Base-by-base conservation (phyloP, 2,888 invertebrate genomes). In the Epirrhoe alternata region DNA sequence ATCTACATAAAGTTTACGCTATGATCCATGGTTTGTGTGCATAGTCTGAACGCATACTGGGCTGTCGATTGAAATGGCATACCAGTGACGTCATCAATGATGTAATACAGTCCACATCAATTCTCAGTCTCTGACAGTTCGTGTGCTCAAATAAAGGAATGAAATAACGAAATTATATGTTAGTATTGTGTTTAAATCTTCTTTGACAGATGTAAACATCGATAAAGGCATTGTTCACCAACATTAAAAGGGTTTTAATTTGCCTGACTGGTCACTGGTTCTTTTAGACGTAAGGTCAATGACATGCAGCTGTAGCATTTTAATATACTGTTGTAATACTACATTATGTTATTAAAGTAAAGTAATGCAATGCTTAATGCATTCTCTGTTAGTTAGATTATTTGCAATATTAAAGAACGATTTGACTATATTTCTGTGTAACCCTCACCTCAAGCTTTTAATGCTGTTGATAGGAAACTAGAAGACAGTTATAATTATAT, bases 51-150 rank as follows among this genome's bases (percentile, higher is more conserved):
- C 74, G 51, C 30, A 38, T 78, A 80, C 79, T 82, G 80, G 79
- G 80, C 82, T 84, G 83, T 82, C 81, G 80, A 85, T 83, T 78
- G 80, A 80, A 85, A 85, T 86, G 78, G 82, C 82, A 83, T 67
- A 69, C 71, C 73, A 68, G 69, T 91, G 88, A 89, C 91, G 91
- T 91, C 89, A 90, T 53, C 84, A 83, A 77, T 91, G 90, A 91
- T 86, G 89, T 84, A 90, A 91, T 89, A 82, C 79, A 80, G 81
- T 80, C 81, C 77, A 69, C 73, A 73, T 73, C 73, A 69, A 73
- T 73, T 67, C 71, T 68, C 64, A 49, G 38, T 30, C 55, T 63
- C 68, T 71, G 73, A 71, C 73, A 70, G 68, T 73, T 59, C 66
- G 73, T 65, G 65, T 69, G 68, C 65, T 61, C 59, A 71, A 70